phyloP scores from a whole-genome alignment of 2,888 invertebrate genomes.

The Sycophila texana region DNA sequence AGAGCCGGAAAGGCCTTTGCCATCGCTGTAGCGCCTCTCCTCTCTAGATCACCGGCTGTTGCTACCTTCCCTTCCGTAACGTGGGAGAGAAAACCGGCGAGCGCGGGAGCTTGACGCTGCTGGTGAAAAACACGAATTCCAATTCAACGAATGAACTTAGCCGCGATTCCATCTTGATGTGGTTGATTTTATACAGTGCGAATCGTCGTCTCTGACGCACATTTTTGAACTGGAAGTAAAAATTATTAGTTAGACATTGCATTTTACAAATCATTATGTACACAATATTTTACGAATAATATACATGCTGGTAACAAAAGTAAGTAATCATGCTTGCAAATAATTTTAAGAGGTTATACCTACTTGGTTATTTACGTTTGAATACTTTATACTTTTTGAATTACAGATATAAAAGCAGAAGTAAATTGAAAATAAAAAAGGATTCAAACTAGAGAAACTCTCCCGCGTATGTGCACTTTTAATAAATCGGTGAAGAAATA shows the following conservation, averaged over 20 bases:
- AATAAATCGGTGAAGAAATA: background rate
- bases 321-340: too few relatives aligned
- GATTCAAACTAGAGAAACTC: too few relatives aligned
- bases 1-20: constrained; percentile 37
- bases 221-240: constrained; percentile 10
- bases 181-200: background rate
- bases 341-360: too few relatives aligned
- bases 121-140: constrained; percentile 42
- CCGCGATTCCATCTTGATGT: constrained; percentile 36
- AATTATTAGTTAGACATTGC: constrained; percentile 23
- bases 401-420: background rate
- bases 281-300: too few relatives aligned
- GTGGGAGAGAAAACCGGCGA: constrained; percentile 40
- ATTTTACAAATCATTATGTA: too few relatives aligned
- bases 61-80: background rate
- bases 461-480: too few relatives aligned
- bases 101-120: too few relatives aligned
- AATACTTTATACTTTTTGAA: background rate
- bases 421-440: too few relatives aligned
- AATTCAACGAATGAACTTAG: constrained; percentile 51
- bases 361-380: too few relatives aligned
- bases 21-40: background rate
- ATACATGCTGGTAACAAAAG: too few relatives aligned
- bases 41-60: background rate
- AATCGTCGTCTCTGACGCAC: constrained; percentile 32